Base-by-base conservation (phyloP, 23 tunicate species). In the Halocynthia aurantium region DNA sequence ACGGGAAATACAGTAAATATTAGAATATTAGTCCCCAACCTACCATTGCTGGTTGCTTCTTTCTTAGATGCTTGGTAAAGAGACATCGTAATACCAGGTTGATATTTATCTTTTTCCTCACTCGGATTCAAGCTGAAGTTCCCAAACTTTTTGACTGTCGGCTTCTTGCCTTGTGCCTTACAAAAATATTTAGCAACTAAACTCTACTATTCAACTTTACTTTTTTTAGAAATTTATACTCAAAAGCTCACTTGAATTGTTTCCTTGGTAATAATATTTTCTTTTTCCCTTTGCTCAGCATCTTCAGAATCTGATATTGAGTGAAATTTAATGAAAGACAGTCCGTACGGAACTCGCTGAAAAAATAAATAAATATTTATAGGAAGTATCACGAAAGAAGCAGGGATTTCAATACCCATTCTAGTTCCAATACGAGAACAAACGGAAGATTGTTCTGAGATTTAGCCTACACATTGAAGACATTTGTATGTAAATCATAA, bases 281-380 rank as follows among this genome's bases (percentile, higher is more conserved):
- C 72, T 40, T 57, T 57, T 69, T 87, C 83, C 52, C 77, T 84
- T 15, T 67, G 67, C 5, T 65, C 70, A 65, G 31, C 18, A 15
- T 65, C 70, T 5, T 65, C 70, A 65, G 4, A 40, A 12, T 67
- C 72, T 19, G 64, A 40, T 55, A 10, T 8, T 50, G 85, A 74
- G 71, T 89, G 81, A 57, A 89, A 61, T 21, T 66, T 84, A 11
- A 89, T 75, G 57, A 89, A 89, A 7, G 84, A 56, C 62, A 89
- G 60, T 20, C 96, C 96, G 62, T 89, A 89, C 65, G 85, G 66
- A 6, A 75, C 51, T 15, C 77, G 76, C 89, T 87, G 53, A 7
- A 84, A 79, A 84, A 5, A 73, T n/a, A 6, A 65, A 31, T 31
- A 31, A 31, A 31, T 31, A 4, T 58, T 15, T 58, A 58, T 1